A percentile compares a stretch with the other conserved stretches of the same genome.
Conservation (phyloP, 2,113 vertebrate genomes). For the Alethe diademata region DNA sequence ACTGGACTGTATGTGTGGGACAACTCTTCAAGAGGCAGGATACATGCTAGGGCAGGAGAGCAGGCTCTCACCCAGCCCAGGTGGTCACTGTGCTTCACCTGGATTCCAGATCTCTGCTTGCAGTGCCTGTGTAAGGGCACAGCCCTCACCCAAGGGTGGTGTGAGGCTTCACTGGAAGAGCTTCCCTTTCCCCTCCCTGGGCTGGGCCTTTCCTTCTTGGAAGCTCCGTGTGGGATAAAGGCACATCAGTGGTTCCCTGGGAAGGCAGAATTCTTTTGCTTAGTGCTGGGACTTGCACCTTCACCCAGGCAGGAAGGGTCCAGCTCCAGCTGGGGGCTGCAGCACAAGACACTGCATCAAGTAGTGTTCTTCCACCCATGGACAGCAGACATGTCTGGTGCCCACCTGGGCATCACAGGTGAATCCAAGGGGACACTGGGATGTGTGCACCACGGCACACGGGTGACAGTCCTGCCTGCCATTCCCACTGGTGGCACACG, state of each 20-base stretch:
- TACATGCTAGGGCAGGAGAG: fast-evolving
- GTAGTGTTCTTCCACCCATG: fast-evolving
- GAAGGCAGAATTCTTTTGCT: neutral
- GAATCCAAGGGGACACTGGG: neutral
- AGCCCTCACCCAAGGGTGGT: neutral
- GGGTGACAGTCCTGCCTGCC: neutral
- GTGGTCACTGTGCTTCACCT: neutral
- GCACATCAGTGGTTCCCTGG: fast-evolving
- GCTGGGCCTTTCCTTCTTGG: neutral
- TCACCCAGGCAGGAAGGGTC: neutral
- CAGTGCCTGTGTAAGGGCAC: fast-evolving
- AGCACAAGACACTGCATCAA: neutral
- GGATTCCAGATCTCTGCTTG: neutral
- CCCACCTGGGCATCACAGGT: neutral
- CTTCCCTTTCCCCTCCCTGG: neutral
- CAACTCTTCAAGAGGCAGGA: neutral
- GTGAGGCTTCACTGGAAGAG: neutral
- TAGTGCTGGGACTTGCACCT: neutral
- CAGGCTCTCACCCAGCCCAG: neutral
- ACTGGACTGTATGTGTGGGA: fast-evolving
- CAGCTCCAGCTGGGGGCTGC: neutral
- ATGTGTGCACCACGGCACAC: fast-evolving
- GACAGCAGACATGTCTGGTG: fast-evolving
- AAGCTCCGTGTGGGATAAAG: neutral
- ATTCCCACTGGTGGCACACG: fast-evolving